These are phyloP conservation scores for Lasioglossum pauxillum DNA, from an alignment of 2,888 invertebrate genomes.

Conservation along the genomic window DNA sequence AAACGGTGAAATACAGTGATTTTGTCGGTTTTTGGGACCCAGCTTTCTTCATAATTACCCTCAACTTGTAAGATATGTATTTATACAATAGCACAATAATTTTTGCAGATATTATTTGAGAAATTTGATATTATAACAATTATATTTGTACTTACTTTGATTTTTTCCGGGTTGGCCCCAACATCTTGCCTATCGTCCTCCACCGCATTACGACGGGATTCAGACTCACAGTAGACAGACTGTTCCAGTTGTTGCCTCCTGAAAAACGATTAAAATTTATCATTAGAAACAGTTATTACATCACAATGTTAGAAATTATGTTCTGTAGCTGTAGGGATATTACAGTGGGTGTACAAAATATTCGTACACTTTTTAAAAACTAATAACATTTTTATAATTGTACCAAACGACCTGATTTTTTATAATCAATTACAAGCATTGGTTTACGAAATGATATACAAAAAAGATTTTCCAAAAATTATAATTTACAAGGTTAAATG, in stretches of 20 bases:
- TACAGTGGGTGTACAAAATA: too few relatives aligned
- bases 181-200: constrained; percentile 80
- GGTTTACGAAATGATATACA: too few relatives aligned
- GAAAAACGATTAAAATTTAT: constrained; percentile 60
- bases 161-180: constrained; percentile 77
- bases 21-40: not conserved
- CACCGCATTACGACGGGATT: constrained; percentile 73
- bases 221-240: constrained; percentile 81
- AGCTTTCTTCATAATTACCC: not conserved
- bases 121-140: not conserved
- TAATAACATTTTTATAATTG: too few relatives aligned
- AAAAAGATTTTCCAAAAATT: too few relatives aligned
- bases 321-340: too few relatives aligned
- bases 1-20: not conserved
- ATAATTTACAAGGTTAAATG: too few relatives aligned
- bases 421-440: too few relatives aligned
- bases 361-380: too few relatives aligned
- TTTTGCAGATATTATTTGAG: not conserved
- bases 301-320: not conserved
- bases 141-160: constrained; percentile 70
- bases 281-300: not conserved
- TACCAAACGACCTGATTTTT: too few relatives aligned
- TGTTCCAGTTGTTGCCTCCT: constrained; percentile 83
- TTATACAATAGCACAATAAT: not conserved
- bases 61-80: not conserved